phyloP scores from a whole-genome alignment of 2,113 vertebrate species.

The Megaceryle maxima region DNA sequence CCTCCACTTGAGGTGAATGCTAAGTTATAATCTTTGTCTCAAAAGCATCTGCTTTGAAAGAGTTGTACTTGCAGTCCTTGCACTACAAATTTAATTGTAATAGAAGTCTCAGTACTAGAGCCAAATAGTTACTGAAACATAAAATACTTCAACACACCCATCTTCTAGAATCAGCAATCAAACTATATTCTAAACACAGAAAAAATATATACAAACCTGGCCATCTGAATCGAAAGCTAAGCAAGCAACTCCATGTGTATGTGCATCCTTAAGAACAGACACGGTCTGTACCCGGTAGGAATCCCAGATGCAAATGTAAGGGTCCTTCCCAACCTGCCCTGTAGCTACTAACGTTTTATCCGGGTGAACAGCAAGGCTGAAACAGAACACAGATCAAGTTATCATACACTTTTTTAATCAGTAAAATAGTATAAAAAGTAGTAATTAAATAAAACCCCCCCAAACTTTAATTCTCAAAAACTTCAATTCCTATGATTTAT shows the following conservation, averaged over 20 bases:
- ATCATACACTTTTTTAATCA: background rate
- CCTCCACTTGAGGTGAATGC: background rate
- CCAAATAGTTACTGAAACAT: background rate
- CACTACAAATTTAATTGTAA: background rate
- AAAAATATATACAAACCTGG: slow-evolving; percentile 81
- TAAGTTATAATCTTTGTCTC: background rate
- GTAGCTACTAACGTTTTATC: slow-evolving; percentile 94
- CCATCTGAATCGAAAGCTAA: slow-evolving; percentile 92
- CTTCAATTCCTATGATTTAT: background rate
- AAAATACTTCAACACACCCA: rapidly evolving
- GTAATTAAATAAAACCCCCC: background rate
- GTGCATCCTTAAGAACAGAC: slow-evolving; percentile 93
- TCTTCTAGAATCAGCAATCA: background rate
- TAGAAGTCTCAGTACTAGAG: background rate
- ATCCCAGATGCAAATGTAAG: slow-evolving; percentile 95
- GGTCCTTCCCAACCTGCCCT: slow-evolving; percentile 95
- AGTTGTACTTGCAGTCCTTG: background rate
- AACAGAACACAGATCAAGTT: slow-evolving; percentile 30
- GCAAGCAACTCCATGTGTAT: slow-evolving; percentile 95
- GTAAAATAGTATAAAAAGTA: background rate
- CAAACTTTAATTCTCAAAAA: background rate
- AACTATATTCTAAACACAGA: background rate
- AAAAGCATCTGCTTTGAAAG: background rate
- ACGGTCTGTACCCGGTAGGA: slow-evolving; percentile 88
- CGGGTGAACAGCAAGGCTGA: slow-evolving; percentile 93